Conservation (phyloP, 2,113 vertebrate species). For the Cryptotis parvus region DNA sequence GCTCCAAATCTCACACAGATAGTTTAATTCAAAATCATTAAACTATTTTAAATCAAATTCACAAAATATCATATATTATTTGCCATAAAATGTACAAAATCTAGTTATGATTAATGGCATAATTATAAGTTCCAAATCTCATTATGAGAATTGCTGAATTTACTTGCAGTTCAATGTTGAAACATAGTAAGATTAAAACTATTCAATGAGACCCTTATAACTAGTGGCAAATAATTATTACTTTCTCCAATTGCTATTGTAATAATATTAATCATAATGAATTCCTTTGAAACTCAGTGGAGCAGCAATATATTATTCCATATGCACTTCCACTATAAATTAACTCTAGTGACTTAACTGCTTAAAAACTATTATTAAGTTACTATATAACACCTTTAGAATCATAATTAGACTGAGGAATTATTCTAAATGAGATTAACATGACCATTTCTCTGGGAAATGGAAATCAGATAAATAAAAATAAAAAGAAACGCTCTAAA, state of each 20-base stretch:
- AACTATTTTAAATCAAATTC: conserved; percentile 65
- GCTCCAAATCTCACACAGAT: conserved; percentile 26
- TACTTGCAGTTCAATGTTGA: conserved; percentile 76
- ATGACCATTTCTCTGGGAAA: conserved; percentile 50
- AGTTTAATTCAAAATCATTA: conserved; percentile 61
- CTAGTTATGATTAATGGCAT: conserved; percentile 69
- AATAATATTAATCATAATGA: conserved; percentile 83
- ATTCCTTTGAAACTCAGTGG: conserved; percentile 72
- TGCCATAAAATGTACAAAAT: conserved; percentile 44
- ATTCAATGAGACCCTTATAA: conserved; percentile 73
- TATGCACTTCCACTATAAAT: conserved; percentile 77
- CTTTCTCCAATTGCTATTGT: conserved; percentile 70
- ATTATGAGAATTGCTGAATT: conserved; percentile 67
- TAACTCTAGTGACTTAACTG: conserved; percentile 68
- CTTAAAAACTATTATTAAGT: conserved; percentile 74
- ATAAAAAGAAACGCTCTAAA: conserved; percentile 34
- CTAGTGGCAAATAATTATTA: conserved; percentile 78
- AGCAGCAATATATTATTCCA: conserved; percentile 76
- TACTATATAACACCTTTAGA: conserved; percentile 67
- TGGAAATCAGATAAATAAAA: conserved; percentile 60
- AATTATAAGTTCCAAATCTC: conserved; percentile 69
- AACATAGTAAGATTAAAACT: conserved; percentile 77
- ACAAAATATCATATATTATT: conserved; percentile 37
- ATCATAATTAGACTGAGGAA: conserved; percentile 58
- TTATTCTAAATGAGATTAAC: conserved; percentile 60